Evolutionary conservation across 2,888 invertebrate genomes (phyloP).

Genomic region (Tachystola acroxantha): DNA sequence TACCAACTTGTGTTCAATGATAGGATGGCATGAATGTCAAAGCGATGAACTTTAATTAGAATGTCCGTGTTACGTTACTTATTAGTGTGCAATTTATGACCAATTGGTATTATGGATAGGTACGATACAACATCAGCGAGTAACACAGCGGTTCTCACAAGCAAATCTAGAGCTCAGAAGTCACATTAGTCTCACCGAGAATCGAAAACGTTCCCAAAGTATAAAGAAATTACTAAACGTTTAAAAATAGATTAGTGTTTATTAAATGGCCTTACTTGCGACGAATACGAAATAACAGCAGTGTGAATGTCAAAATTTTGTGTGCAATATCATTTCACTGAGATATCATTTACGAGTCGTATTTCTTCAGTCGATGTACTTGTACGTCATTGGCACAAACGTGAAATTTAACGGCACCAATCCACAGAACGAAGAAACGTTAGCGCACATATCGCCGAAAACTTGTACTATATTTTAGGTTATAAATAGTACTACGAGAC

Average conservation of each 20-base stretch:
- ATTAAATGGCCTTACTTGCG: constrained; percentile 78
- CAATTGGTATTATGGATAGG: constrained; percentile 45
- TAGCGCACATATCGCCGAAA: constrained; percentile 78
- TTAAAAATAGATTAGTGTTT: constrained; percentile 79
- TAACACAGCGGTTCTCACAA: constrained; percentile 61
- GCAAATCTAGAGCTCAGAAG: constrained; percentile 59
- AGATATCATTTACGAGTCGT: constrained; percentile 61
- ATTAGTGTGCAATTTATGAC: constrained; percentile 71
- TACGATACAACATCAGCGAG: constrained; percentile 49
- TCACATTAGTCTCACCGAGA: constrained; percentile 72
- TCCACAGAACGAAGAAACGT: constrained; percentile 72
- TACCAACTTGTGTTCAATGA: constrained; percentile 65
- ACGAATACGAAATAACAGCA: constrained; percentile 77
- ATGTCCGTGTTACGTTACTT: constrained; percentile 69
- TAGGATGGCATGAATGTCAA: constrained; percentile 76
- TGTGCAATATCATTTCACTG: constrained; percentile 77
- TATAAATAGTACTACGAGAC: constrained; percentile 78
- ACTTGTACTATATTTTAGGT: constrained; percentile 78
- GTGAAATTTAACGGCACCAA: constrained; percentile 70
- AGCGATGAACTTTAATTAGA: constrained; percentile 77
- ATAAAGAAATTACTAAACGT: constrained; percentile 76
- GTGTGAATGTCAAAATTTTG: constrained; percentile 77
- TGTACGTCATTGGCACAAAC: constrained; percentile 72
- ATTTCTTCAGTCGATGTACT: constrained; percentile 66
- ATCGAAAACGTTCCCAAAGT: constrained; percentile 70